Evolutionary conservation across 2,888 invertebrate genomes (phyloP), one percentile per base, ranked within the genome.

Genomic region (Scrobipalpa atriplicella): DNA sequence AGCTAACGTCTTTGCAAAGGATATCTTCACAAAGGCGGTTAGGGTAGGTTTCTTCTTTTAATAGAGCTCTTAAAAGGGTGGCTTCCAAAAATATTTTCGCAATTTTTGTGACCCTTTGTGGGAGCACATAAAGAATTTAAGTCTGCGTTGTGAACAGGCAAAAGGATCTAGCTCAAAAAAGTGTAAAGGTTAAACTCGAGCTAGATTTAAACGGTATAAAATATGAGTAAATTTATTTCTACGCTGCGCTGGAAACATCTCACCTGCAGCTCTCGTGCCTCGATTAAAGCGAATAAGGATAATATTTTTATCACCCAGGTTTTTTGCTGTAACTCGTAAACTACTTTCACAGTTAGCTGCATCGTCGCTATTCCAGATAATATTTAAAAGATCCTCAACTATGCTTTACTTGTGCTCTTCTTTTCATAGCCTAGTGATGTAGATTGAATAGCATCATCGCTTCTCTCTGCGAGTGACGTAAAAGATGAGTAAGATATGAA

Each of bases 41-140:
- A 62, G 47, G 16, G 36, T 58, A 67, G 62, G 79, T 80, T 78
- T 80, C 79, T 80, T 77, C 77, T 80, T 81, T 80, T 81, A 84
- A 83, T 79, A 82, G 79, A 81, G 74, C 77, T 73, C 72, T 77
- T 79, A 78, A 83, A 84, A 82, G 80, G 81, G 81, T 82, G 76
- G 75, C 77, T 74, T 71, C 75, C 71, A 71, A 73, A 80, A 82
- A 75, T 73, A 75, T 77, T 74, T 76, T 77, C 73, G 70, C 73
- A 73, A 74, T 78, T 78, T 81, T 82, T 77, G 75, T 73, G 72
- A 75, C 75, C 76, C 78, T 80, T 84, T 82, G 39, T 29, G 11
- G 21, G 21, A 58, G 7, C 16, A 2, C 18, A 38, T 60, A 60
- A 60, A 61, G 61, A 19, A 41, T 61, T 80, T 76, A 73, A 69